These are phyloP conservation scores for Heliconius himera DNA, from an alignment of 1,140 invertebrate species.

Conservation along the genomic window DNA sequence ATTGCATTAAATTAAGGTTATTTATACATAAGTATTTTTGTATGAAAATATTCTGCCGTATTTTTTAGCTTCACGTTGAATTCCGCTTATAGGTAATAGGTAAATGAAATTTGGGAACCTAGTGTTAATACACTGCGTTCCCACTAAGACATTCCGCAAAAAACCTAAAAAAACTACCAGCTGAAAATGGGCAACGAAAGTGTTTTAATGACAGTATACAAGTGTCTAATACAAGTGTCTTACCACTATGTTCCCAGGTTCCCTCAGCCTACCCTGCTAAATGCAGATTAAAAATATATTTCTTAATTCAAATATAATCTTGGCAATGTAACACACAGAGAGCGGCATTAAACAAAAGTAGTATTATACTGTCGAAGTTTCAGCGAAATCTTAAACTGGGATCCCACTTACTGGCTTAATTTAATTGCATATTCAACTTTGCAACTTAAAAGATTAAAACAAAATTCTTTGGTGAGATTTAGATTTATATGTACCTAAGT, in stretches of 20 bases:
- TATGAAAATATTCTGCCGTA: too few relatives aligned
- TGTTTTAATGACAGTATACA: too few relatives aligned
- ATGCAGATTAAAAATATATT: not conserved
- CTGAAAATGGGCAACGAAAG: too few relatives aligned
- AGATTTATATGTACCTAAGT: slow-evolving; percentile 53
- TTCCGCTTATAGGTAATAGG: too few relatives aligned
- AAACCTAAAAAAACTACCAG: too few relatives aligned
- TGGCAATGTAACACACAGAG: not conserved
- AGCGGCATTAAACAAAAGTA: not conserved
- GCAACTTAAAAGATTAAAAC: slow-evolving; percentile 50
- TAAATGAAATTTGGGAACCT: too few relatives aligned
- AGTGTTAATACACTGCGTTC: too few relatives aligned
- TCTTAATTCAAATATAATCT: not conserved
- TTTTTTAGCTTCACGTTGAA: too few relatives aligned
- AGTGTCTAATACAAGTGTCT: too few relatives aligned
- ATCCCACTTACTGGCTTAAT: slow-evolving; percentile 2
- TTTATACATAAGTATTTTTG: not conserved
- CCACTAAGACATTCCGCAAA: too few relatives aligned
- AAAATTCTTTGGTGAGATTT: slow-evolving; percentile 52
- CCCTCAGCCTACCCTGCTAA: not conserved
- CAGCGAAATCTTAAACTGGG: not conserved
- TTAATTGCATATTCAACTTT: slow-evolving; percentile 49
- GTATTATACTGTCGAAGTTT: slow-evolving; percentile 6
- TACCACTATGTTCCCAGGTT: not conserved
- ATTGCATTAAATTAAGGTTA: not conserved